A percentile compares a stretch with the other conserved stretches of the same genome.
These are phyloP conservation scores for Rhagonycha fulva DNA, from an alignment of 2,888 invertebrate genomes.

Conservation along the genomic window DNA sequence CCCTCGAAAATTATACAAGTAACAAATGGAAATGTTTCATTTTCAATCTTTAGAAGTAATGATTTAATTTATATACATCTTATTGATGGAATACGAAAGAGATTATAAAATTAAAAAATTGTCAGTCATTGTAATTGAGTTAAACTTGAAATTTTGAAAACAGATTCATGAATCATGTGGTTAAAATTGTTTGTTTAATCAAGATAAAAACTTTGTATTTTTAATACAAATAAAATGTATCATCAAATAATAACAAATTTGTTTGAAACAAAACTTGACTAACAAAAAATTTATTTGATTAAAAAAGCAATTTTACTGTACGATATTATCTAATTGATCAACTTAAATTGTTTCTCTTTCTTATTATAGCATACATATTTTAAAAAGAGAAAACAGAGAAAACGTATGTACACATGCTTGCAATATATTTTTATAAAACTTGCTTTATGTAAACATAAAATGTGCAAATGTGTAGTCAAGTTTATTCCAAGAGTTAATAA, in stretches of 20 bases:
- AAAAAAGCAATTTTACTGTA: neutral
- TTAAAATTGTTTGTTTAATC: too few relatives aligned
- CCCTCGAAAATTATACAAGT: too few relatives aligned
- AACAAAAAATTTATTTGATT: neutral
- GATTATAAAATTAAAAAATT: too few relatives aligned
- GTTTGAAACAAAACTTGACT: neutral
- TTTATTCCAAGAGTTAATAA: neutral
- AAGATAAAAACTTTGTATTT: neutral
- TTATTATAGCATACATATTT: slow-evolving; percentile 54
- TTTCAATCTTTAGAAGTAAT: too few relatives aligned
- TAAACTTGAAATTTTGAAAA: too few relatives aligned
- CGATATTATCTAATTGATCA: neutral
- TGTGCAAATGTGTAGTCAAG: neutral
- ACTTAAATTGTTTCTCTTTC: slow-evolving; percentile 8
- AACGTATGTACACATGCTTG: slow-evolving; percentile 49
- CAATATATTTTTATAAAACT: neutral
- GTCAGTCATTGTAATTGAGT: too few relatives aligned
- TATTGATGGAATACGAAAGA: too few relatives aligned
- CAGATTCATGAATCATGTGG: too few relatives aligned
- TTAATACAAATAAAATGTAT: neutral
- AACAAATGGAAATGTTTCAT: too few relatives aligned
- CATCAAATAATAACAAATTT: neutral
- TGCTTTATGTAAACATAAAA: neutral
- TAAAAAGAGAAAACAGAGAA: slow-evolving; percentile 55
- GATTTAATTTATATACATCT: too few relatives aligned